Conservation (phyloP, 53 echinoderm and acorn worm species). For the Mesocentrotus franciscanus region DNA sequence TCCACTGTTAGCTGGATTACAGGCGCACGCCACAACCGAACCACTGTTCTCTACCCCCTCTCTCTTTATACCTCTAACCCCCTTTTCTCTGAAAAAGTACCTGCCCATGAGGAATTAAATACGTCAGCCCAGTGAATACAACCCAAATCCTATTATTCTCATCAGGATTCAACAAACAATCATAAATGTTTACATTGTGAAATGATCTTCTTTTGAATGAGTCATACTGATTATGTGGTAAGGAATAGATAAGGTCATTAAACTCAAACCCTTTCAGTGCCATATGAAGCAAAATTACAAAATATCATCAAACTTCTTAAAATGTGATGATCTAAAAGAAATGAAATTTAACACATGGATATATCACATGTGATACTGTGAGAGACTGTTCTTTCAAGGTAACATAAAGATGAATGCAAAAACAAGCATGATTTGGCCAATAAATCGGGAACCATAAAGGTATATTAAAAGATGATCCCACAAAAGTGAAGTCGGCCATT, state of each 20-base stretch:
- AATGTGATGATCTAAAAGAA: no score
- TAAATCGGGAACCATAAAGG: no score
- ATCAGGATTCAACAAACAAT: background rate
- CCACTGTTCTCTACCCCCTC: no score
- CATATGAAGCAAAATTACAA: background rate
- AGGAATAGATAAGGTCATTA: background rate
- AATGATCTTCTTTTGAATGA: background rate
- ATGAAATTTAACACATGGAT: no score
- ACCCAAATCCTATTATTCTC: background rate
- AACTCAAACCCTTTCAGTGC: background rate
- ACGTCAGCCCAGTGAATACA: background rate
- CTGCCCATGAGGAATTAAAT: background rate
- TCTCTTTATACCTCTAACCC: background rate
- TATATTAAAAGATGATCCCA: no score
- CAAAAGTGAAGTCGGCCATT: no score
- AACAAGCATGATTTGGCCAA: no score
- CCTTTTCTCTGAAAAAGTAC: background rate
- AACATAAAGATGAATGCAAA: no score
- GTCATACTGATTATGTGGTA: background rate
- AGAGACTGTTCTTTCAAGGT: no score
- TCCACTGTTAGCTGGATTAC: no score
- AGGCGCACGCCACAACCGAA: no score
- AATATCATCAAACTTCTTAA: background rate
- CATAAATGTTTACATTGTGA: conserved; percentile 19
- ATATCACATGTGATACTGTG: no score